phyloP scores from a whole-genome alignment of 2,888 invertebrate species.

The Drosophila prostipennis region DNA sequence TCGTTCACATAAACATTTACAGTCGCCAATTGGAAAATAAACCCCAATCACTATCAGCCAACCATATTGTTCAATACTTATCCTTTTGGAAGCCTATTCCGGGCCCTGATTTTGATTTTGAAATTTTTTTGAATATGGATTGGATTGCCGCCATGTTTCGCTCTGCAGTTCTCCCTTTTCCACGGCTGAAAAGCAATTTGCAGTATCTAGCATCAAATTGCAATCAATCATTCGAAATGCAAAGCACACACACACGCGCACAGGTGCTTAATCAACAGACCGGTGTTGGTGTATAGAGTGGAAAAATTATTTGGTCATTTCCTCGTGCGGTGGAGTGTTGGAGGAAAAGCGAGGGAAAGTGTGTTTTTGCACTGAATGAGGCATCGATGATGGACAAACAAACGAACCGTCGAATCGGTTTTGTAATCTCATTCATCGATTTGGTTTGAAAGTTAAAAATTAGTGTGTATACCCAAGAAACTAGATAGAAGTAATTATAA shows the following conservation, averaged over 20 bases:
- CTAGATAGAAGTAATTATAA: no score
- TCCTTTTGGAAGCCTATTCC: neutral
- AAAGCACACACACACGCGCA: constrained; percentile 34
- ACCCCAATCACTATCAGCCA: neutral
- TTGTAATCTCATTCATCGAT: neutral
- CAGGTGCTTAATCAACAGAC: constrained; percentile 28
- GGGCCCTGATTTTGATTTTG: neutral
- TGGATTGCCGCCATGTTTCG: constrained; percentile 14
- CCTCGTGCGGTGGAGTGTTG: neutral
- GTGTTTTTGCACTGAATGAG: constrained; percentile 16
- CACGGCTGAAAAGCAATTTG: constrained; percentile 51
- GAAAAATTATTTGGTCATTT: constrained; percentile 32
- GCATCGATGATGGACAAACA: constrained; percentile 21
- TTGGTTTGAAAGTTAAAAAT: neutral
- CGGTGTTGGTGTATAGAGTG: constrained; percentile 8
- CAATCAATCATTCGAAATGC: constrained; percentile 69
- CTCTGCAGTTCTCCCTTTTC: neutral
- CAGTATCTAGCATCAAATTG: constrained; percentile 57
- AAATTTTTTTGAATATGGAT: constrained; percentile 12
- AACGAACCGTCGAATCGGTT: neutral
- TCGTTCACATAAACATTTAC: neutral
- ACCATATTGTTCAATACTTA: neutral
- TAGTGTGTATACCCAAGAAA: no score
- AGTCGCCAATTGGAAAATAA: neutral
- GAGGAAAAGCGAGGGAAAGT: constrained; percentile 14